Conservation (phyloP, 2,797 vertebrate genomes). For the Poecilia velifera region DNA sequence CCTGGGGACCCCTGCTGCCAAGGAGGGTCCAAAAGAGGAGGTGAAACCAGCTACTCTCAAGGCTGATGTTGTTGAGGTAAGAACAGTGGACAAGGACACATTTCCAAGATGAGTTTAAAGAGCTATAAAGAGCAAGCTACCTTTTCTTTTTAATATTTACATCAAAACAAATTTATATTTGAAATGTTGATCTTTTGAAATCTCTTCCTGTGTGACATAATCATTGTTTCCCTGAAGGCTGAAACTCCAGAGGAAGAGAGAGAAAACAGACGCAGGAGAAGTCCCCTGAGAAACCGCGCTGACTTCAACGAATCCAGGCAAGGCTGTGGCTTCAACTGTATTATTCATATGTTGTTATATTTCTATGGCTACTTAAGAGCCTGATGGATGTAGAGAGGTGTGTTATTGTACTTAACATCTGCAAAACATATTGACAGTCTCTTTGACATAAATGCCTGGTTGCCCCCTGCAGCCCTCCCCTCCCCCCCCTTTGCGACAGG, state of each 20-base stretch:
- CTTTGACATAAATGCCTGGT: background rate
- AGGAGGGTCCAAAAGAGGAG: conserved; percentile 89
- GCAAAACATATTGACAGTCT: background rate
- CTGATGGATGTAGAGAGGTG: conserved; percentile 27
- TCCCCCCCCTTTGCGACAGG: no score
- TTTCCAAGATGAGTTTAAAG: background rate
- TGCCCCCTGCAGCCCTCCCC: background rate
- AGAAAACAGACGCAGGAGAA: conserved; percentile 92
- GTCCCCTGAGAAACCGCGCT: conserved; percentile 89
- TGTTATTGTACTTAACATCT: background rate
- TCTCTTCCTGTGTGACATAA: background rate
- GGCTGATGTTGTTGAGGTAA: conserved; percentile 87
- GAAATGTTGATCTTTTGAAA: background rate
- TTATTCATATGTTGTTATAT: conserved; percentile 6
- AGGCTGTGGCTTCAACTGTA: conserved; percentile 29
- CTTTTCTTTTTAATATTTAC: background rate
- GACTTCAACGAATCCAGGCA: conserved; percentile 94
- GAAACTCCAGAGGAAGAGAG: conserved; percentile 88
- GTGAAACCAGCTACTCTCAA: conserved; percentile 83
- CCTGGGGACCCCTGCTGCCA: conserved; percentile 82
- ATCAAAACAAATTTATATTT: background rate
- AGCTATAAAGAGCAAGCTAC: background rate
- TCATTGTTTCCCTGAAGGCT: conserved; percentile 51
- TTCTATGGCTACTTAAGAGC: conserved; percentile 3
- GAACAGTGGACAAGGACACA: background rate